Evolutionary conservation across 2,113 vertebrate species (phyloP).

Genomic region (Gadus chalcogrammus): DNA sequence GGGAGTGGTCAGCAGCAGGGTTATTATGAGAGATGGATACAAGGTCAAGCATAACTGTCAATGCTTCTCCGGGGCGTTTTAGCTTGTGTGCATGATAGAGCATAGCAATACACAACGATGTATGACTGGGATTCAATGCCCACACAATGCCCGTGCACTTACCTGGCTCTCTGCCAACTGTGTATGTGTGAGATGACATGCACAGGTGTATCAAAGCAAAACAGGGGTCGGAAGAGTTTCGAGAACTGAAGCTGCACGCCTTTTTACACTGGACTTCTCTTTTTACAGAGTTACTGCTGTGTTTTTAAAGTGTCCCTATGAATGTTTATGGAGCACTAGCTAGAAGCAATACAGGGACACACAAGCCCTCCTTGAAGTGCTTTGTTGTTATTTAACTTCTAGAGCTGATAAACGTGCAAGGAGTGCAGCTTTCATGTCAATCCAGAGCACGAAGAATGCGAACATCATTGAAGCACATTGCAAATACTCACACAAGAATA

Average conservation of each 20-base stretch:
- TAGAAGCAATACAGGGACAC: no score
- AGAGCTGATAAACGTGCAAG: constrained; percentile 2
- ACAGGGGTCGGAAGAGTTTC: neutral
- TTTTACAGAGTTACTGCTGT: neutral
- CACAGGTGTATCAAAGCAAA: neutral
- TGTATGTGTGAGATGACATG: constrained; percentile 4
- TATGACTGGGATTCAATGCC: constrained; percentile 20
- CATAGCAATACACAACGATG: neutral
- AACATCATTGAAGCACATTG: constrained; percentile 5
- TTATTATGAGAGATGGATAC: constrained; percentile 26
- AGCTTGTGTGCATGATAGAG: neutral
- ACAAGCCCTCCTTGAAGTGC: no score
- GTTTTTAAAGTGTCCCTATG: no score
- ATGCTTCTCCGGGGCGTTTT: neutral
- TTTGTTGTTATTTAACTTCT: no score
- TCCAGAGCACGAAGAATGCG: neutral
- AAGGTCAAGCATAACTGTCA: constrained; percentile 20
- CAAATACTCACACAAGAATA: constrained; percentile 61
- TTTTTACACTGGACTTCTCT: neutral
- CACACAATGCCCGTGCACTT: constrained; percentile 55
- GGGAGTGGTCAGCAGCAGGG: constrained; percentile 30
- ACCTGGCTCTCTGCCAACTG: constrained; percentile 37
- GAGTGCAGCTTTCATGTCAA: constrained; percentile 39
- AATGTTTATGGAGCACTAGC: no score
- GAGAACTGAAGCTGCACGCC: constrained; percentile 33